Base-by-base conservation (phyloP, 2,888 invertebrate genomes). In the Cremastinae sp. region DNA sequence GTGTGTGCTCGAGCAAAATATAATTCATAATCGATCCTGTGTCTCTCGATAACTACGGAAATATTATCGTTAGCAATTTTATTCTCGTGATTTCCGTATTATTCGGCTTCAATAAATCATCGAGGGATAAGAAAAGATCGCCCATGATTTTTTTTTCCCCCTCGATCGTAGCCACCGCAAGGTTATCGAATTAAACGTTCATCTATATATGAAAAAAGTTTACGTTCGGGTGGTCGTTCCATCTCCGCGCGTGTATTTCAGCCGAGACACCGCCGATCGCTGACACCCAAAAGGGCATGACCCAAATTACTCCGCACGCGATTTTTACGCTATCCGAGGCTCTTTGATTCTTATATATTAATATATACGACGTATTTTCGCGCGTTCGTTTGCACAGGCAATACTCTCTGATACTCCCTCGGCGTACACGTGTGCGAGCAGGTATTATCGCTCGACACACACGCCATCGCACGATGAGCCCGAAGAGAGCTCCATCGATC, bases 381-480 rank as follows among this genome's bases (percentile, higher is more conserved):
- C 41, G 10, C 8, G n/a, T 41, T 9, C 9, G n/a, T 41, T 41
- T 41, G 41, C 10, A 12, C 41, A 41, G 41, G 5, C 5, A 28
- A n/a, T n/a, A n/a, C n/a, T n/a, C n/a, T n/a, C 41, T 5, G 41
- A 41, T 64, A 54, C n/a, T n/a, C n/a, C n/a, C n/a, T 56, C 10
- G 28, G 28, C 10, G 54, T 28, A 10, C 41, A 47, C 14, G 53
- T 76, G 62, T 68, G 59, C 28, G 51, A 34, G 49, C 49, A 28
- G 20, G 64, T 53, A 72, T 75, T 72, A 68, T 69, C 72, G 64
- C 53, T 71, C n/a, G n/a, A 28, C 28, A 28, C 51, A 69, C 73
- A 76, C 73, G 76, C 76, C 59, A 76, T 69, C 72, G 61, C 65
- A 10, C 16, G 53, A n/a, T n/a, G n/a, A 54, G 41, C 45, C 49